A percentile compares a stretch with the other conserved stretches of the same genome.
phyloP scores from a whole-genome alignment of 2,888 invertebrate genomes.

The Stramonita haemastoma region DNA sequence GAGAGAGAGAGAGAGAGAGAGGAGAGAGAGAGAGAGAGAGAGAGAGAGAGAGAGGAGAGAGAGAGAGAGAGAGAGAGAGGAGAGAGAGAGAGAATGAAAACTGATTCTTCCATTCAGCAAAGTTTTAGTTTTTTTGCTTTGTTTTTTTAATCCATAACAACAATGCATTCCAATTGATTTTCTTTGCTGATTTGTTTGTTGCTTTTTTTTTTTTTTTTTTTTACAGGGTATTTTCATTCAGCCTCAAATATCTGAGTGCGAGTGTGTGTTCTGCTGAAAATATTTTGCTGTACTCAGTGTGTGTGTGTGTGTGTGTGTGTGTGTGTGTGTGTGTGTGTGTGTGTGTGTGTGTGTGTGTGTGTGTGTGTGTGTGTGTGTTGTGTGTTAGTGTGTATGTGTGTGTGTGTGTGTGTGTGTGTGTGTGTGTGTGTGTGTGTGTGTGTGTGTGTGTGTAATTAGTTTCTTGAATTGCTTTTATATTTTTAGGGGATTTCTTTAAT shows the following conservation, averaged over 20 bases:
- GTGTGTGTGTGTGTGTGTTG: neutral
- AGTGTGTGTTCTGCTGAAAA: neutral
- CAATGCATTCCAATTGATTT: no score
- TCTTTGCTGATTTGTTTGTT: neutral
- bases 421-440: neutral
- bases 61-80: no score
- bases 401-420: neutral
- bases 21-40: no score
- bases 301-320: conserved; percentile 17
- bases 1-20: no score
- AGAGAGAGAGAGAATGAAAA: no score
- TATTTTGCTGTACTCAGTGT: neutral
- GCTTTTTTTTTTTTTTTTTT: neutral
- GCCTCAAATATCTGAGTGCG: neutral
- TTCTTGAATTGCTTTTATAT: neutral
- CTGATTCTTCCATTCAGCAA: no score
- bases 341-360: conserved; percentile 5
- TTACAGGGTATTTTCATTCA: neutral
- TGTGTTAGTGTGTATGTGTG: neutral
- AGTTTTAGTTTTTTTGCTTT: no score
- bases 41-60: no score
- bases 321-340: conserved; percentile 15
- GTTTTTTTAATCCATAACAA: no score
- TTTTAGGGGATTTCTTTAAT: neutral
- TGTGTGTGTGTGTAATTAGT: neutral